These are phyloP conservation scores for Meta bourneti DNA, from an alignment of 2,888 invertebrate species.

Conservation along the genomic window DNA sequence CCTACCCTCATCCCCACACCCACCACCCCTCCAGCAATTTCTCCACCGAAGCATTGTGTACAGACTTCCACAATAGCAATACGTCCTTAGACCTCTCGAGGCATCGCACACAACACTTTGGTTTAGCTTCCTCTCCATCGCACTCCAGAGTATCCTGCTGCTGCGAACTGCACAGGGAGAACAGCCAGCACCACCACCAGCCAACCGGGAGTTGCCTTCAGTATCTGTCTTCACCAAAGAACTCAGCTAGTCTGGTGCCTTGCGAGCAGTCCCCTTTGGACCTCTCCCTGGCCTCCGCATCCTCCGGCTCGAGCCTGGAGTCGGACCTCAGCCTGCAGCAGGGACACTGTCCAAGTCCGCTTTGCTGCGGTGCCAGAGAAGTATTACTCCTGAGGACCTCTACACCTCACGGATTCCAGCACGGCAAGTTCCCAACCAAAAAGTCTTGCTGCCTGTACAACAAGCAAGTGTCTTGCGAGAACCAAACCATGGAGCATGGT, in stretches of 20 bases:
- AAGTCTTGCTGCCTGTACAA: constrained; percentile 38
- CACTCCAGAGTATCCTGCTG: constrained; percentile 26
- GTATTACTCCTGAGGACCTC: constrained; percentile 63
- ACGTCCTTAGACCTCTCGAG: constrained; percentile 8
- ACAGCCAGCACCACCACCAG: constrained; percentile 47
- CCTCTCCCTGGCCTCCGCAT: constrained; percentile 56
- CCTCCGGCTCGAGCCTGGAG: constrained; percentile 40
- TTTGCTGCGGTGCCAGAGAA: constrained; percentile 47
- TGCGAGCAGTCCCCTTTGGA: constrained; percentile 70
- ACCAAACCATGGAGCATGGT: neutral
- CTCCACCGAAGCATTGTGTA: constrained; percentile 27
- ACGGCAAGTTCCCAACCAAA: neutral
- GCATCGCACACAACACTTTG: constrained; percentile 38
- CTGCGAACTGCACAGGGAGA: constrained; percentile 41
- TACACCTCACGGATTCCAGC: constrained; percentile 19
- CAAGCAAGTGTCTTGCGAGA: neutral
- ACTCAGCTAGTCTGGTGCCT: constrained; percentile 63
- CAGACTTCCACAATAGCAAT: constrained; percentile 42
- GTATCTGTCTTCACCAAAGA: constrained; percentile 52
- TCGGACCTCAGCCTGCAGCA: constrained; percentile 26
- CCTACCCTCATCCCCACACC: constrained; percentile 54
- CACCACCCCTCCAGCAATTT: constrained; percentile 37
- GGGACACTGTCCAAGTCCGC: constrained; percentile 51
- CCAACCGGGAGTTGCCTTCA: constrained; percentile 61
- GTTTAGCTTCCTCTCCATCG: constrained; percentile 18